Conservation (phyloP, 2,113 vertebrate species). For the Tachysurus fulvidraco region DNA sequence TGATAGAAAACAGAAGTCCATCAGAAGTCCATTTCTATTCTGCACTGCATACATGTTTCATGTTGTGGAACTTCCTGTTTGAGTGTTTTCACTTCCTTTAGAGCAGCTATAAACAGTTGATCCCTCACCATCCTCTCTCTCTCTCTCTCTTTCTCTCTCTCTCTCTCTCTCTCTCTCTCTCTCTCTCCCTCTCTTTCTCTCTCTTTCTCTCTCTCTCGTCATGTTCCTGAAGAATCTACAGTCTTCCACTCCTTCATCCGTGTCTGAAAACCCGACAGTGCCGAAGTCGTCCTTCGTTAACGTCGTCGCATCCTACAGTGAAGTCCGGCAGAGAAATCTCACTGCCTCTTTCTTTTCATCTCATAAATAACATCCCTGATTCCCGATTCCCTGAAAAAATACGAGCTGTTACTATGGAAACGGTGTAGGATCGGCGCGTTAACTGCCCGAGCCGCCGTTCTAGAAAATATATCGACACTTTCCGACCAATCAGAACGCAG, state of each 20-base stretch:
- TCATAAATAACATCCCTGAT: not conserved
- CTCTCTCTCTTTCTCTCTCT: too few relatives aligned
- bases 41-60: not conserved
- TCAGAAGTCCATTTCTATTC: too few relatives aligned
- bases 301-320: not conserved
- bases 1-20: too few relatives aligned
- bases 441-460: not conserved
- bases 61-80: not conserved
- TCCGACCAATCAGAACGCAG: not conserved
- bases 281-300: not conserved
- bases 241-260: too few relatives aligned
- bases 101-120: not conserved
- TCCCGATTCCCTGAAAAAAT: not conserved
- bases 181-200: too few relatives aligned
- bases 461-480: not conserved
- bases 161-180: too few relatives aligned
- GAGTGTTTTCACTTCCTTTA: not conserved
- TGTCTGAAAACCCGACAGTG: not conserved
- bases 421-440: not conserved
- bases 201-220: too few relatives aligned
- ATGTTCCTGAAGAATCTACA: too few relatives aligned
- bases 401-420: not conserved
- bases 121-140: not conserved
- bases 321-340: not conserved
- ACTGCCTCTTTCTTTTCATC: not conserved